A percentile compares a stretch with the other conserved stretches of the same genome.
phyloP scores from a whole-genome alignment of 2,113 vertebrate species.

The Psittacus erithacus region DNA sequence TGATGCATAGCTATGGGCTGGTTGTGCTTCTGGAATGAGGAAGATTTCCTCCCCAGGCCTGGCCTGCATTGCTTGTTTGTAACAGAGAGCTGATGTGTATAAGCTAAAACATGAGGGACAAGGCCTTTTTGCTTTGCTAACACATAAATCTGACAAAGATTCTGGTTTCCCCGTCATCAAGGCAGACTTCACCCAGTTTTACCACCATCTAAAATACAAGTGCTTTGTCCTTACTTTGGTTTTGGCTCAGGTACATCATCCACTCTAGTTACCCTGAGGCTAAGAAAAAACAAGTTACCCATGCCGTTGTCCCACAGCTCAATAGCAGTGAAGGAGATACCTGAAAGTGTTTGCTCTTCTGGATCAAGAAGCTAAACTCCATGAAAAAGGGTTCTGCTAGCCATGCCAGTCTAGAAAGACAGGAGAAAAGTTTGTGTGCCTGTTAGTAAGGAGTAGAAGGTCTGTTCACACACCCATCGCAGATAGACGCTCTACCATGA shows the following conservation, averaged over 20 bases:
- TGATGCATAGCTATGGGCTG: constrained; percentile 54
- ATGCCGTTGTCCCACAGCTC: constrained; percentile 8
- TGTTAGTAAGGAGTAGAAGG: constrained; percentile 41
- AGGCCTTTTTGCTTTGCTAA: background rate
- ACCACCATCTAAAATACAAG: background rate
- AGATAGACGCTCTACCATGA: background rate
- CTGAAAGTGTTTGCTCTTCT: background rate
- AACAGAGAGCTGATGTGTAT: background rate
- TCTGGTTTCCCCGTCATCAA: background rate
- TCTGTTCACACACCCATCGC: background rate
- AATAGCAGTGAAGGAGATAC: background rate
- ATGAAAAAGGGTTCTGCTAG: background rate
- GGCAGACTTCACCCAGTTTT: background rate
- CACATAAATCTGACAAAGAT: background rate
- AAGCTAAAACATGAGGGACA: background rate
- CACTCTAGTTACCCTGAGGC: constrained; percentile 38
- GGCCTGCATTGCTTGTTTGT: constrained; percentile 26
- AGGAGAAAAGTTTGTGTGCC: constrained; percentile 19
- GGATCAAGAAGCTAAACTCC: constrained; percentile 14
- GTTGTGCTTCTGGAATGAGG: constrained; percentile 62
- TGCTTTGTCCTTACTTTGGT: background rate
- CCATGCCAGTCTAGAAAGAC: background rate
- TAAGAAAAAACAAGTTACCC: constrained; percentile 20
- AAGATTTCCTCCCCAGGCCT: constrained; percentile 14
- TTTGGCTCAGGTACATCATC: constrained; percentile 15